These are phyloP conservation scores for Bucorvus abyssinicus DNA, from an alignment of 2,797 vertebrate genomes.

Conservation along the genomic window DNA sequence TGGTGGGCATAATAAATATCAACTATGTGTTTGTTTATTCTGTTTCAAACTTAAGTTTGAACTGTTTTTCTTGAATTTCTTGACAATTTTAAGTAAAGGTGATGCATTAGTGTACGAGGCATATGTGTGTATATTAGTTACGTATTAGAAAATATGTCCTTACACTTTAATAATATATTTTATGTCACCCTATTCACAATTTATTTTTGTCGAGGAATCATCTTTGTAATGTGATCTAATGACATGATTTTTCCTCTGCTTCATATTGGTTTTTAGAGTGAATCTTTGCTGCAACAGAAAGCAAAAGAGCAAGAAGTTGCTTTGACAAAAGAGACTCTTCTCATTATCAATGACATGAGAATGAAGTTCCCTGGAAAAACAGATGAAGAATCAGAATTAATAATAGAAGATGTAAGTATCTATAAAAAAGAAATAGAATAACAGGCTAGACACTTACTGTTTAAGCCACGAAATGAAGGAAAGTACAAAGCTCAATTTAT, in stretches of 20 bases:
- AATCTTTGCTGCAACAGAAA: constrained; percentile 84
- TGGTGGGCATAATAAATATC: background rate
- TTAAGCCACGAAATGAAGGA: background rate
- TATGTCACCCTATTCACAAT: background rate
- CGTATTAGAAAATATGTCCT: background rate
- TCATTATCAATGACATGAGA: constrained; percentile 91
- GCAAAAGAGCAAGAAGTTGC: constrained; percentile 91
- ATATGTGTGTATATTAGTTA: background rate
- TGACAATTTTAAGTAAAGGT: background rate
- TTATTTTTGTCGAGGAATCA: constrained; percentile 43
- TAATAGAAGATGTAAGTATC: constrained; percentile 90
- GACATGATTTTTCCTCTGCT: constrained; percentile 28
- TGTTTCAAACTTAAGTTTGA: background rate
- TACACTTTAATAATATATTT: background rate
- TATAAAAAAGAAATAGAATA: background rate
- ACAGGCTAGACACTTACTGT: background rate
- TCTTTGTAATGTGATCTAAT: constrained; percentile 46
- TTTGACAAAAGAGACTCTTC: constrained; percentile 88
- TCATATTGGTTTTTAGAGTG: constrained; percentile 77
- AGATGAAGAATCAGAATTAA: constrained; percentile 89
- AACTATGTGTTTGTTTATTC: background rate
- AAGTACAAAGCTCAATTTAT: background rate
- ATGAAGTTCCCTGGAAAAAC: constrained; percentile 94
- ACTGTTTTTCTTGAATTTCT: background rate
- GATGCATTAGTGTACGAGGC: background rate